A percentile compares a stretch with the other conserved stretches of the same genome.
phyloP scores from a whole-genome alignment of 2,797 vertebrate genomes.

The Rallus crepitans region DNA sequence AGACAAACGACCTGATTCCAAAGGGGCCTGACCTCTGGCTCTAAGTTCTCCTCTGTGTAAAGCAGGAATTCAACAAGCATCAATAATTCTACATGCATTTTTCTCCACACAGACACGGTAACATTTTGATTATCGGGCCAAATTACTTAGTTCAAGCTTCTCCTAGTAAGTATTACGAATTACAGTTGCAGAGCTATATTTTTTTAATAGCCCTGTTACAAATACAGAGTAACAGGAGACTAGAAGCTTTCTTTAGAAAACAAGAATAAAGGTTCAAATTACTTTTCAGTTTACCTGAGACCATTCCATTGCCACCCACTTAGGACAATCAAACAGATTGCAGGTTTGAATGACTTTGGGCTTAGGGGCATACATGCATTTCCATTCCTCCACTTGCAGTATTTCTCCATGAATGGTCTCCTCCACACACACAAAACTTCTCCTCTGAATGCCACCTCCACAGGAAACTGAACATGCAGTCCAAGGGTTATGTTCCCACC shows the following conservation, averaged over 20 bases:
- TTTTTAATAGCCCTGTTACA: background rate
- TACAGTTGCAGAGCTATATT: background rate
- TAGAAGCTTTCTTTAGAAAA: background rate
- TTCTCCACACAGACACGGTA: background rate
- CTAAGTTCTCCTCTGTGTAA: background rate
- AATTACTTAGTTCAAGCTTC: background rate
- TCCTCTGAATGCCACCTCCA: constrained; percentile 89
- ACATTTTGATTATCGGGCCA: background rate
- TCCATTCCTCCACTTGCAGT: constrained; percentile 92
- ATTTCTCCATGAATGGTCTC: constrained; percentile 89
- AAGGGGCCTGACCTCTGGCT: constrained; percentile 2
- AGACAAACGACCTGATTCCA: constrained; percentile 17
- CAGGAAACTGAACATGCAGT: constrained; percentile 92
- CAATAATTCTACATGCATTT: background rate
- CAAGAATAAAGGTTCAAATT: background rate
- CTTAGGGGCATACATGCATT: constrained; percentile 90
- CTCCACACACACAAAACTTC: constrained; percentile 91
- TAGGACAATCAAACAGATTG: constrained; percentile 90
- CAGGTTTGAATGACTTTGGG: constrained; percentile 87
- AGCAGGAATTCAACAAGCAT: background rate
- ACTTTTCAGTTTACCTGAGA: constrained; percentile 86
- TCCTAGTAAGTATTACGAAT: background rate
- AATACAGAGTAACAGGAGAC: background rate
- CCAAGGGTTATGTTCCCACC: constrained; percentile 96
- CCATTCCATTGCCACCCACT: constrained; percentile 96